phyloP scores from a whole-genome alignment of 2,113 vertebrate genomes.

The Rhea americana region DNA sequence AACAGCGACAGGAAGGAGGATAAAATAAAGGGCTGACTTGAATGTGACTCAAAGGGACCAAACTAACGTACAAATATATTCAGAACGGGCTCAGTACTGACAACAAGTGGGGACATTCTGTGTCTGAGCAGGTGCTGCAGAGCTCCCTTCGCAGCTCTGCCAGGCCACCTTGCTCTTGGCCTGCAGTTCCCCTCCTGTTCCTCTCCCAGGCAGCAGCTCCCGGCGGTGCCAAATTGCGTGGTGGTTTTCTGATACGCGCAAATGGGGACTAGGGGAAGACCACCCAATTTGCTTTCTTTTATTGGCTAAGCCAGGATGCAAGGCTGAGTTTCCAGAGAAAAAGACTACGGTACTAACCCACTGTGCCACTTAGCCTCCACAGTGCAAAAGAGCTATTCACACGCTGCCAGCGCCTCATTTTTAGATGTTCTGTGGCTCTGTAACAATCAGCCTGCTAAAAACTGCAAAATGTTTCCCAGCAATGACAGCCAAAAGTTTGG shows the following conservation, averaged over 20 bases:
- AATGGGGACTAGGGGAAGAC: conserved; percentile 64
- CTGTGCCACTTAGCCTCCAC: conserved; percentile 63
- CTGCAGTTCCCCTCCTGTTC: background rate
- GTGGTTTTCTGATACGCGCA: conserved; percentile 65
- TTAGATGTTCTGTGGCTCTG: background rate
- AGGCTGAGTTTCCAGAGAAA: conserved; percentile 44
- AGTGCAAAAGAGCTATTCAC: conserved; percentile 47
- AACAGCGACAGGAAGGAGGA: background rate
- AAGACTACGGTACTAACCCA: conserved; percentile 50
- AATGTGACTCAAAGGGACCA: background rate
- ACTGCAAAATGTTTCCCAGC: conserved; percentile 15
- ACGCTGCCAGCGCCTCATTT: conserved; percentile 27
- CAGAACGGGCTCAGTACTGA: background rate
- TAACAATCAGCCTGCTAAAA: conserved; percentile 38
- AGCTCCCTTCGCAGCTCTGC: background rate
- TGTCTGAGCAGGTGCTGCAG: background rate
- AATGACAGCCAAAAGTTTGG: background rate
- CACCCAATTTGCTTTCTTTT: conserved; percentile 75
- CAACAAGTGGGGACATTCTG: fast-evolving
- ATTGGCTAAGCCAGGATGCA: conserved; percentile 42
- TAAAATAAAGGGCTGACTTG: background rate
- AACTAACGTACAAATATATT: background rate
- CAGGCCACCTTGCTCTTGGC: background rate
- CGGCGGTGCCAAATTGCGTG: conserved; percentile 33
- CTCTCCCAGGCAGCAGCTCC: conserved; percentile 40